Conservation (phyloP, 1,140 invertebrate species). For the Temnothorax curvispinosus region DNA sequence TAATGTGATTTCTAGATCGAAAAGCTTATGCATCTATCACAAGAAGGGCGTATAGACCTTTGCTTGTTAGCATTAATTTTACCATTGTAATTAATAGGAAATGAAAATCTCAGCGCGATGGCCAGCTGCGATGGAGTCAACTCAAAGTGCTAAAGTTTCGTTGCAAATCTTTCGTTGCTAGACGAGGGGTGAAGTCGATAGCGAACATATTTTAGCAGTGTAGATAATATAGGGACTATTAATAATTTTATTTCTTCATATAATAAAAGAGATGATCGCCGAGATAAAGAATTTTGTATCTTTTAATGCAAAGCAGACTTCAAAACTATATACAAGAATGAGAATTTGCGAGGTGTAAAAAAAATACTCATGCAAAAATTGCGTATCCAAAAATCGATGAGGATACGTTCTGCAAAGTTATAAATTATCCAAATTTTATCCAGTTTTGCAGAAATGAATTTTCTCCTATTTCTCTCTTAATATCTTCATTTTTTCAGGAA, state of each 20-base stretch:
- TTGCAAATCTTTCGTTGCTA: not conserved
- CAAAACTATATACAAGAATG: not conserved
- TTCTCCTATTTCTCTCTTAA: not conserved
- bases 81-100: not conserved
- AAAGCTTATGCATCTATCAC: constrained; percentile 30
- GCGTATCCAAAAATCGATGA: not conserved
- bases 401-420: not conserved
- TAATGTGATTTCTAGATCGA: constrained; percentile 18
- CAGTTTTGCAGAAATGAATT: not conserved
- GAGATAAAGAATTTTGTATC: not conserved
- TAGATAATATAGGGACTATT: not conserved
- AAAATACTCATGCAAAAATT: not conserved
- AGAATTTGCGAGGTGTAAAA: constrained; percentile 2
- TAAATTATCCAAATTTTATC: not conserved
- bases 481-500: not conserved
- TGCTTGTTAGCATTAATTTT: constrained; percentile 39
- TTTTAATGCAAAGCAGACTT: not conserved
- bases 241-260: not conserved
- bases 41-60: constrained; percentile 10
- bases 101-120: not conserved
- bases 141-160: not conserved
- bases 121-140: not conserved
- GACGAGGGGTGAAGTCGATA: not conserved
- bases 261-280: not conserved
- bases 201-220: not conserved